Evolutionary conservation across 2,888 invertebrate species (phyloP).

Genomic region (Megaustenia siamemsis): DNA sequence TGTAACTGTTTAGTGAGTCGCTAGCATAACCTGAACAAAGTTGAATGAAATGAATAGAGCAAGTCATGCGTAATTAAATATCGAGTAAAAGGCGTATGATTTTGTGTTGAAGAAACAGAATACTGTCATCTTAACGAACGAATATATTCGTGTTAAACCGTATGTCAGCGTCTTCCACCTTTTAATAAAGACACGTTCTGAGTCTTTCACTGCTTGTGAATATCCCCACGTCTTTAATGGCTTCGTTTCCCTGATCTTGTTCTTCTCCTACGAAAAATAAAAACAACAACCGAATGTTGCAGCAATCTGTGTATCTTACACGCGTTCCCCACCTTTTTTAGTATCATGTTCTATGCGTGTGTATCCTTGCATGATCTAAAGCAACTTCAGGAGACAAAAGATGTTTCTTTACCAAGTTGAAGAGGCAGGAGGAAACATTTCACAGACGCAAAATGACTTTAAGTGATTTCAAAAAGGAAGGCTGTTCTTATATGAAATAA

Average conservation of each 20-base stretch:
- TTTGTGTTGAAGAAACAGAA: not conserved
- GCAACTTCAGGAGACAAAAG: not conserved
- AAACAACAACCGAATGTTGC: not conserved
- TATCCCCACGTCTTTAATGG: slow-evolving; percentile 1
- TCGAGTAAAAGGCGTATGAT: not conserved
- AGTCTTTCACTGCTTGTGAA: not conserved
- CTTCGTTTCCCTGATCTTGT: not conserved
- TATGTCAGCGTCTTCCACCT: not conserved
- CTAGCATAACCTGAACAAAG: too few relatives aligned
- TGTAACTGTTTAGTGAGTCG: not conserved
- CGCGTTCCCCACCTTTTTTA: not conserved
- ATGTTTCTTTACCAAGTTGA: not conserved
- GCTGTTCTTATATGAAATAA: too few relatives aligned
- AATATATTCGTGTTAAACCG: not conserved
- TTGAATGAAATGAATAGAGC: not conserved
- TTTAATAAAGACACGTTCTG: not conserved
- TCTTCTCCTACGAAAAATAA: not conserved
- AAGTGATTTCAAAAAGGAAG: too few relatives aligned
- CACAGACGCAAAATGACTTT: too few relatives aligned
- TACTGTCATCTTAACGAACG: not conserved
- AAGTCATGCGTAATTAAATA: not conserved
- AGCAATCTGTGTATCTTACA: not conserved
- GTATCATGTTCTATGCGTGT: slow-evolving; percentile 19
- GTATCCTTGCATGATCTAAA: slow-evolving; percentile 9
- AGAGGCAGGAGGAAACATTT: not conserved